Conservation (phyloP, 1,140 invertebrate genomes). For the Ips typographus region DNA sequence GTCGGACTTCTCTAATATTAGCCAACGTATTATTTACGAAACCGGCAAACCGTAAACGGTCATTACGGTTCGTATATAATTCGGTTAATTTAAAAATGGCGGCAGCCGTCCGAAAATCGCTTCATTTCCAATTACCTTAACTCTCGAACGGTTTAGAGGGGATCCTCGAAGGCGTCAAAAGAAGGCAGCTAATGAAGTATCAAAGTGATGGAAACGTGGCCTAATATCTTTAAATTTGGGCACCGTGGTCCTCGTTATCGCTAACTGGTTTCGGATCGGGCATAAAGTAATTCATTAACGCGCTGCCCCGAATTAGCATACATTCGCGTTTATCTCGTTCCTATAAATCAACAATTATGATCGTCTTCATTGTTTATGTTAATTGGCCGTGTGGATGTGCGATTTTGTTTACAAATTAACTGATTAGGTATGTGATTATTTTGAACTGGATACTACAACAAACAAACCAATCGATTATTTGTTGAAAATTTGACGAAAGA, state of each 20-base stretch:
- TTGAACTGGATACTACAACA: neutral
- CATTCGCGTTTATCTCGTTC: conserved; percentile 28
- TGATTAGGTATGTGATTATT: conserved; percentile 11
- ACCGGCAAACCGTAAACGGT: neutral
- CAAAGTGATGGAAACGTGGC: conserved; percentile 20
- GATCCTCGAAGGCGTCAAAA: conserved; percentile 17
- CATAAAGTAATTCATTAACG: conserved; percentile 29
- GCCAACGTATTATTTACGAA: neutral
- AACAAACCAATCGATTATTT: too few relatives aligned
- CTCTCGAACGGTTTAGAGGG: neutral
- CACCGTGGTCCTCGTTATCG: conserved; percentile 17
- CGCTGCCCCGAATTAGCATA: conserved; percentile 26
- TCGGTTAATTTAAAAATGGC: neutral
- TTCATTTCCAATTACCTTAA: conserved; percentile 15
- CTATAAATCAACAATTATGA: conserved; percentile 35
- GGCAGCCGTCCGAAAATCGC: neutral
- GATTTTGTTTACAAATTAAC: conserved; percentile 30
- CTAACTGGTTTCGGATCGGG: conserved; percentile 23
- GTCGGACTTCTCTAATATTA: too few relatives aligned
- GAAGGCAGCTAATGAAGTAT: conserved; percentile 23
- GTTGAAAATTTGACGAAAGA: neutral
- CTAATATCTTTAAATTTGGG: conserved; percentile 29
- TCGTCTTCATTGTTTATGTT: conserved; percentile 31
- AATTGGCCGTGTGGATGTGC: conserved; percentile 25
- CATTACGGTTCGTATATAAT: neutral